These are phyloP conservation scores for Callocephalon fimbriatum DNA, from an alignment of 2,113 vertebrate species.

Conservation along the genomic window DNA sequence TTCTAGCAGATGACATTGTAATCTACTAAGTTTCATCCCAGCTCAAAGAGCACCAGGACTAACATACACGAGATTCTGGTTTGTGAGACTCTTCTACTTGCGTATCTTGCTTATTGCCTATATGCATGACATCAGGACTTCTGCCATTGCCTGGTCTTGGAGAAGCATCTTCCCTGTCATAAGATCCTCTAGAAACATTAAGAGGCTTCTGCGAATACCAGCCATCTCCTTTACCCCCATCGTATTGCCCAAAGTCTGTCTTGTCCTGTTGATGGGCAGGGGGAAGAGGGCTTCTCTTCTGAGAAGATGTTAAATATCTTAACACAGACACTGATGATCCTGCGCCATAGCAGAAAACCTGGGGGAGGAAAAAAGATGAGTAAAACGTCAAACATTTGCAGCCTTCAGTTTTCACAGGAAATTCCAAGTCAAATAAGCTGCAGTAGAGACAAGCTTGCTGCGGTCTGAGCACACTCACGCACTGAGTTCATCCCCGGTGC, in stretches of 20 bases:
- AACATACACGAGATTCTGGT: slow-evolving; percentile 39
- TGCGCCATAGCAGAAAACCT: slow-evolving; percentile 78
- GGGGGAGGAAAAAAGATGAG: background rate
- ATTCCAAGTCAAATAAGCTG: background rate
- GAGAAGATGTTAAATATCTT: slow-evolving; percentile 41
- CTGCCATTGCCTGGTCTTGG: background rate
- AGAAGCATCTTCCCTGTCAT: slow-evolving; percentile 53
- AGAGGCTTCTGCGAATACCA: background rate
- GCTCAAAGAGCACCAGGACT: background rate
- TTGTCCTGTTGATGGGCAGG: background rate
- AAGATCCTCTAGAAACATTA: background rate
- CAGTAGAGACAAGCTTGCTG: background rate
- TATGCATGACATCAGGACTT: background rate
- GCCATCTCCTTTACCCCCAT: background rate
- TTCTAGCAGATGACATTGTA: background rate
- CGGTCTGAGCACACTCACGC: background rate
- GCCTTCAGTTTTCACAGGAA: background rate
- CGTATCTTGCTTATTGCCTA: background rate
- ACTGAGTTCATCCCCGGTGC: background rate
- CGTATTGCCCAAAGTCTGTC: background rate
- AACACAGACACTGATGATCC: slow-evolving; percentile 68
- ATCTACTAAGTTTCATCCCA: background rate
- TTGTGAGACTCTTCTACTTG: background rate
- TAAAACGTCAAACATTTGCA: background rate
- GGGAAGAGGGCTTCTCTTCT: slow-evolving; percentile 6